Conservation (phyloP, 1,140 invertebrate species). For the Drosophila ercepeae region DNA sequence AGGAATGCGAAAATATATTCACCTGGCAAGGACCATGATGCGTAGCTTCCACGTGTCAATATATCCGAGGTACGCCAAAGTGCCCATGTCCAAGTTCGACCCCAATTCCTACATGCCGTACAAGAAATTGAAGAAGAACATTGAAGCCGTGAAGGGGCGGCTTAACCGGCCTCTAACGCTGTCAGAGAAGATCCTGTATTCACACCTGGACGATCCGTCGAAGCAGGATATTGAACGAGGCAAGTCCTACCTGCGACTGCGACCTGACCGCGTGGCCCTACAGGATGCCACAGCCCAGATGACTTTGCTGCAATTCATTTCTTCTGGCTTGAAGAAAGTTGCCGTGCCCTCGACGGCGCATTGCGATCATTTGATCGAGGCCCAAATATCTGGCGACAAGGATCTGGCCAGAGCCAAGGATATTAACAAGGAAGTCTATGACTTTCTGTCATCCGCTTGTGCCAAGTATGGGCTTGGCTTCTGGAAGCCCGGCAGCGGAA, state of each 20-base stretch:
- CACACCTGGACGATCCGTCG: constrained; percentile 97
- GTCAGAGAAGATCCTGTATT: constrained; percentile 99
- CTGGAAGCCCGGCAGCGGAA: constrained; percentile 99
- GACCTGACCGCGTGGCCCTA: constrained; percentile 99
- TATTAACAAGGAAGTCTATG: constrained; percentile 98
- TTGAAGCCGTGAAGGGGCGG: constrained; percentile 93
- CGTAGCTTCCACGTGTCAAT: constrained; percentile 4
- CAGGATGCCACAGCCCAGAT: constrained; percentile 99
- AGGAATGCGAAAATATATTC: constrained; percentile 15
- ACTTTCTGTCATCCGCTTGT: constrained; percentile 95
- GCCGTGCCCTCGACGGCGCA: constrained; percentile 99
- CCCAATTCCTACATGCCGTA: constrained; percentile 91
- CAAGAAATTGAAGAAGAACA: constrained; percentile 91
- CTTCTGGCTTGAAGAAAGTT: constrained; percentile 95
- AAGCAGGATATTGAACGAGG: constrained; percentile 93
- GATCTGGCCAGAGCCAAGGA: constrained; percentile 97
- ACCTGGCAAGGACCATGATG: constrained; percentile 16
- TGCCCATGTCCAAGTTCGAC: constrained; percentile 98
- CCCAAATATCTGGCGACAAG: constrained; percentile 93
- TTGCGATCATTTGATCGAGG: constrained; percentile 99
- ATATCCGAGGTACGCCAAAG: constrained; percentile 68
- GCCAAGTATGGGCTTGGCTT: constrained; percentile 99
- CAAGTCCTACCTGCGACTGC: constrained; percentile 94
- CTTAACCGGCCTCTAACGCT: constrained; percentile 96
- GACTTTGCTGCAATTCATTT: constrained; percentile 99